A percentile compares a stretch with the other conserved stretches of the same genome.
phyloP scores from a whole-genome alignment of 2,113 vertebrate genomes.

The Saguinus midas region DNA sequence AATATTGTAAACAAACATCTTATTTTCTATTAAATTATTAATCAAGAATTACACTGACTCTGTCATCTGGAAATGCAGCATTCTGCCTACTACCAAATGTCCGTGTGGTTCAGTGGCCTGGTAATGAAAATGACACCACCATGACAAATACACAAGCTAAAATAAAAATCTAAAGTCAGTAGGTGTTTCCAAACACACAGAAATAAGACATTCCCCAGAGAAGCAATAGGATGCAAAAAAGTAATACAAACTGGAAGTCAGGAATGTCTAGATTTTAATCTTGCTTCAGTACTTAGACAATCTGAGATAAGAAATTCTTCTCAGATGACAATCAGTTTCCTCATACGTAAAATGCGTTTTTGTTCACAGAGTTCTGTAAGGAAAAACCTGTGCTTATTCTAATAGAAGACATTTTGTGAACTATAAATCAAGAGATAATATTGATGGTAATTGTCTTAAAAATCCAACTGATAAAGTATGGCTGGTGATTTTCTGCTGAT shows the following conservation, averaged over 20 bases:
- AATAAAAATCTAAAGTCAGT: background rate
- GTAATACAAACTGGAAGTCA: background rate
- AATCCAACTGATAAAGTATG: conserved; percentile 41
- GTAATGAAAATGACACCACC: background rate
- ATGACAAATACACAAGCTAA: background rate
- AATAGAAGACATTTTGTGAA: conserved; percentile 38
- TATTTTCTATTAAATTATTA: conserved; percentile 69
- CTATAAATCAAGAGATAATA: conserved; percentile 55
- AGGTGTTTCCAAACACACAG: background rate
- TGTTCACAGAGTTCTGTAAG: background rate
- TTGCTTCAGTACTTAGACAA: background rate
- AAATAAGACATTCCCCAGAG: background rate
- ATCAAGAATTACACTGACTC: conserved; percentile 50
- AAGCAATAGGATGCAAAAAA: background rate
- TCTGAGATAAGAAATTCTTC: background rate
- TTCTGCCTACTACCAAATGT: background rate
- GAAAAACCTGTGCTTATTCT: conserved; percentile 13
- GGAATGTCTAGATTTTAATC: background rate
- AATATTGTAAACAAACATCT: conserved; percentile 65
- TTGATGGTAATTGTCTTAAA: conserved; percentile 59
- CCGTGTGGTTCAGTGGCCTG: background rate
- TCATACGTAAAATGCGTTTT: conserved; percentile 26
- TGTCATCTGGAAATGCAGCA: background rate
- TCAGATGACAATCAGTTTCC: background rate
- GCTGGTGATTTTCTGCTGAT: background rate